Evolutionary conservation across 2,888 invertebrate genomes (phyloP).

Genomic region (Polyommatus iphigenia): DNA sequence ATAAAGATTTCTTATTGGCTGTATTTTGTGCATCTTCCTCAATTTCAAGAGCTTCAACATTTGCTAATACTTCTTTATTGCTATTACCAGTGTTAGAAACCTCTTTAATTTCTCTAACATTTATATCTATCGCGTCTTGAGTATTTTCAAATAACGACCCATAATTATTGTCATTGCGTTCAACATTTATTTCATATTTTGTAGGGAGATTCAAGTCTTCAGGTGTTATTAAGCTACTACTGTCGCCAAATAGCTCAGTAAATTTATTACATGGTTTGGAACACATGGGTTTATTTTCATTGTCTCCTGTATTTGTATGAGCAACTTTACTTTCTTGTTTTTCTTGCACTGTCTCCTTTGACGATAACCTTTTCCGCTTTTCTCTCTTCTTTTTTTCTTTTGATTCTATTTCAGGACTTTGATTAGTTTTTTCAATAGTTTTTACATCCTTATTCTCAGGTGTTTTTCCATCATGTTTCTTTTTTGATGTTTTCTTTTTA

Average conservation of each 20-base stretch:
- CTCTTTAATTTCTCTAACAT: constrained; percentile 40
- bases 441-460: neutral
- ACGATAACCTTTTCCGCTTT: neutral
- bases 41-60: neutral
- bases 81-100: constrained; percentile 19
- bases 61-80: neutral
- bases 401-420: neutral
- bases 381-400: constrained; percentile 12
- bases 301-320: neutral
- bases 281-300: constrained; percentile 41
- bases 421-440: neutral
- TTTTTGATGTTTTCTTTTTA: constrained; percentile 43
- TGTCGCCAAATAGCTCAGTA: constrained; percentile 68
- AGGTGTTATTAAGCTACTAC: constrained; percentile 67
- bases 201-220: constrained; percentile 62
- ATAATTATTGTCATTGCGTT: constrained; percentile 46
- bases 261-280: constrained; percentile 51
- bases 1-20: neutral
- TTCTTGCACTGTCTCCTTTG: neutral
- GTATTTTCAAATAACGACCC: constrained; percentile 60
- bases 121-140: constrained; percentile 58
- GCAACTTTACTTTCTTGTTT: neutral
- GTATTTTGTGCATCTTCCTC: constrained; percentile 19
- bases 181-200: constrained; percentile 37
- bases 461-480: neutral